Base-by-base conservation (phyloP, 2,113 vertebrate genomes). In the Hassar affinis region DNA sequence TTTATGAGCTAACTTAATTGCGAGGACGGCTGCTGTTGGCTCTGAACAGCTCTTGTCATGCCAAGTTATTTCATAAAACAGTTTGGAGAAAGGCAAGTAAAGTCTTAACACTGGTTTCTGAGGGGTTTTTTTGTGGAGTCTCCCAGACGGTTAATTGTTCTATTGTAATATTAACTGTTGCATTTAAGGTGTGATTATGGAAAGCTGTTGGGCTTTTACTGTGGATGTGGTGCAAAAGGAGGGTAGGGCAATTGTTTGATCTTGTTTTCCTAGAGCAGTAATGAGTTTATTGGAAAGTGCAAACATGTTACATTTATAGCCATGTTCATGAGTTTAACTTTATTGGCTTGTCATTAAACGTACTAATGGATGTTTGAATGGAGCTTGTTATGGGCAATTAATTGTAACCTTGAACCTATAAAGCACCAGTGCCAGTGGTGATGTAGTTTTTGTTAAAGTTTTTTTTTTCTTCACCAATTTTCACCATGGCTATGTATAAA, bases 1-100 rank as follows among this genome's bases (percentile, higher is more conserved):
- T 77, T 38, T 57, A 45, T 64, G 57, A 54, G 72, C n/a, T 62
- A 54, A 75, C 25, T 33, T 51, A 74, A 62, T 78, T 66, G 49
- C 10, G 4, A 42, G 18, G 76, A 79, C 69, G 35, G 22, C n/a
- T 57, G 17, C 64, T 15, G 57, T 56, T 76, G 59, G 84, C 72
- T 42, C 51, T 47, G 72, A 69, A 57, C 18, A n/a, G 25, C 71
- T 81, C 52, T 49, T 68, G 5, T 62, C 27, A 78, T 87, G 89
- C 89, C 89, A 92, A 90, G 84, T 80, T 78, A 89, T 89, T 81
- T 78, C 30, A 85, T 79, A 82, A 85, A 27, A 30, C 17, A 52
- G 80, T 76, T 68, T 62, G 61, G 33, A 51, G 9, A 47, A 77
- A 78, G 52, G 62, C 80, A 78, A 78, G 15, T 56, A 61, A 33